Percentiles rank a stretch among this genome's conserved stretches.
These are phyloP conservation scores for Silvanus unidentatus DNA, from an alignment of 2,888 invertebrate genomes.

Conservation along the genomic window DNA sequence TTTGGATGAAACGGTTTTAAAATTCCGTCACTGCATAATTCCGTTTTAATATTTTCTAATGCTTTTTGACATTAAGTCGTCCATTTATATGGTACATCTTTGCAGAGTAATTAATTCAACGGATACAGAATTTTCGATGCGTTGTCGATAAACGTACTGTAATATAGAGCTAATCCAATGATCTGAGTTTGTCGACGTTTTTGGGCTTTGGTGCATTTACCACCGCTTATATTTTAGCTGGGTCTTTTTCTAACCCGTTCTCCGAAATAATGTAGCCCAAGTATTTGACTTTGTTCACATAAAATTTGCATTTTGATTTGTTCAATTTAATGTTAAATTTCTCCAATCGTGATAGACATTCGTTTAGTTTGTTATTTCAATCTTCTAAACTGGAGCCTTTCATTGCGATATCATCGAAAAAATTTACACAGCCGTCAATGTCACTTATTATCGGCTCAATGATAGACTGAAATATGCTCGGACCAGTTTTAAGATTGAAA, in stretches of 20 bases:
- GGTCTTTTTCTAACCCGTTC: not conserved
- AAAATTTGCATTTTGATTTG: not conserved
- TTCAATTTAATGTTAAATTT: not conserved
- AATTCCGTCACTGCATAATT: too few relatives aligned
- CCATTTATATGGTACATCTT: too few relatives aligned
- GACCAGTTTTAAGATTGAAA: conserved; percentile 30
- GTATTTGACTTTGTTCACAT: not conserved
- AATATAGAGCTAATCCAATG: too few relatives aligned
- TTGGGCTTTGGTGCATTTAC: not conserved
- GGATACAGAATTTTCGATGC: too few relatives aligned
- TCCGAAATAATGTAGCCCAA: not conserved
- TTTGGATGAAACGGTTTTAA: too few relatives aligned
- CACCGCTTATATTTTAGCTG: not conserved
- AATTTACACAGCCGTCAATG: conserved; percentile 26
- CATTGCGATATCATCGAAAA: conserved; percentile 32
- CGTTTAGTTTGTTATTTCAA: not conserved
- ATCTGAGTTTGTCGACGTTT: not conserved
- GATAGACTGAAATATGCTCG: conserved; percentile 28
- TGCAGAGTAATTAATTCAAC: too few relatives aligned
- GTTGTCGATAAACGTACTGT: too few relatives aligned
- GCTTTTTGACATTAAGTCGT: too few relatives aligned
- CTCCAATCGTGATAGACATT: not conserved
- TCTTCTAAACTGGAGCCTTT: conserved; percentile 19
- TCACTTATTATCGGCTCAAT: conserved; percentile 32
- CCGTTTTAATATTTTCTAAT: too few relatives aligned